Evolutionary conservation across 2,888 invertebrate genomes (phyloP).

Genomic region (Tetranychus truncatus): DNA sequence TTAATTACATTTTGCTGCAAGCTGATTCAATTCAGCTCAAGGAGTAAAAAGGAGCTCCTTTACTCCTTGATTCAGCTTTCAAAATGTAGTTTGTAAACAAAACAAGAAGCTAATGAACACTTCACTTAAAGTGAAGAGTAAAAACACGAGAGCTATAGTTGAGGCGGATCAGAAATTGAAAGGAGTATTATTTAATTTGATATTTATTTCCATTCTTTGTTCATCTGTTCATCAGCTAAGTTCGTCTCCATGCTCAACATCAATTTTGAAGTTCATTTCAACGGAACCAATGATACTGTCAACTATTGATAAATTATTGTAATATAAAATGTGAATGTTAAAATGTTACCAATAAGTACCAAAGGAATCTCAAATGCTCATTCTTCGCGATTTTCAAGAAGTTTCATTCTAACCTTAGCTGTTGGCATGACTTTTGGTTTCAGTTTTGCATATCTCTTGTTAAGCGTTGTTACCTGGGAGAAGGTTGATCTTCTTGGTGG

Average conservation of each 20-base stretch:
- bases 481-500: constrained; percentile 11
- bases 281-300: neutral
- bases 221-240: neutral
- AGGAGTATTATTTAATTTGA: too few relatives aligned
- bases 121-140: too few relatives aligned
- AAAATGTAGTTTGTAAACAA: too few relatives aligned
- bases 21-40: too few relatives aligned
- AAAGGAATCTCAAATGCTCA: neutral
- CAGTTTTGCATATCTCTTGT: constrained; percentile 52
- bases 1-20: too few relatives aligned
- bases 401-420: constrained; percentile 16
- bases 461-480: constrained; percentile 33
- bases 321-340: neutral
- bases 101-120: too few relatives aligned
- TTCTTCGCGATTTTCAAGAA: neutral
- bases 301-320: neutral
- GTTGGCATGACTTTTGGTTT: constrained; percentile 56
- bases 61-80: too few relatives aligned
- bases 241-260: neutral
- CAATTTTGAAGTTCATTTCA: neutral
- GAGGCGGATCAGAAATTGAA: too few relatives aligned
- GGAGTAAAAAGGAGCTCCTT: too few relatives aligned
- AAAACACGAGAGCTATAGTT: too few relatives aligned
- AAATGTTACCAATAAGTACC: neutral
- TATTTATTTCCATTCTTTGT: neutral